A percentile compares a stretch with the other conserved stretches of the same genome.
Conservation (phyloP, 2,113 vertebrate genomes). For the Ciconia stormi region DNA sequence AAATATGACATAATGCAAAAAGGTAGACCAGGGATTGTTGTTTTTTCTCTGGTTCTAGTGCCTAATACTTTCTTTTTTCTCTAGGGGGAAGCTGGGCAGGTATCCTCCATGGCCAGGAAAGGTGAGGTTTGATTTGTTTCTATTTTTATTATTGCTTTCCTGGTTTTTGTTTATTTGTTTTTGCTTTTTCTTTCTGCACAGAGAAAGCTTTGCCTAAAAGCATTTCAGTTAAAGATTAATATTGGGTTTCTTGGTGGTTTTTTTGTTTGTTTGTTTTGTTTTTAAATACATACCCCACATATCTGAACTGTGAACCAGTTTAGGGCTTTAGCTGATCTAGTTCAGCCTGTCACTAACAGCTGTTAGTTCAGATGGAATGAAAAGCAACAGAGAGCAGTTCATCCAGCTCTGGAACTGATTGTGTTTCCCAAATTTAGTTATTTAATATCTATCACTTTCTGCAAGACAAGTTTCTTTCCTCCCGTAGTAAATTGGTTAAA, state of each 20-base stretch:
- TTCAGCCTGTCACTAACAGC: neutral
- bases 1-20: neutral
- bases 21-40: neutral
- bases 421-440: neutral
- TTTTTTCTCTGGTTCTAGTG: neutral
- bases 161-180: neutral
- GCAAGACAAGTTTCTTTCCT: neutral
- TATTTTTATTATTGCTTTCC: neutral
- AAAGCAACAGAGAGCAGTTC: neutral
- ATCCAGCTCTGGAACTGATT: neutral
- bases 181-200: neutral
- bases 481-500: neutral
- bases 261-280: neutral
- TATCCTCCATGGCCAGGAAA: slow-evolving; percentile 99
- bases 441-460: neutral
- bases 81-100: slow-evolving; percentile 95
- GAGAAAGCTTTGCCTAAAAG: neutral
- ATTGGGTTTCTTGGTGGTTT: neutral
- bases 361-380: neutral
- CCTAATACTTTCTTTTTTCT: slow-evolving; percentile 61
- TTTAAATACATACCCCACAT: neutral
- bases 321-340: neutral
- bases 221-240: neutral
- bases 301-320: neutral
- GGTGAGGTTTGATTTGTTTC: slow-evolving; percentile 72